phyloP scores from a whole-genome alignment of 2,797 vertebrate species.

The Syngnathus acus region DNA sequence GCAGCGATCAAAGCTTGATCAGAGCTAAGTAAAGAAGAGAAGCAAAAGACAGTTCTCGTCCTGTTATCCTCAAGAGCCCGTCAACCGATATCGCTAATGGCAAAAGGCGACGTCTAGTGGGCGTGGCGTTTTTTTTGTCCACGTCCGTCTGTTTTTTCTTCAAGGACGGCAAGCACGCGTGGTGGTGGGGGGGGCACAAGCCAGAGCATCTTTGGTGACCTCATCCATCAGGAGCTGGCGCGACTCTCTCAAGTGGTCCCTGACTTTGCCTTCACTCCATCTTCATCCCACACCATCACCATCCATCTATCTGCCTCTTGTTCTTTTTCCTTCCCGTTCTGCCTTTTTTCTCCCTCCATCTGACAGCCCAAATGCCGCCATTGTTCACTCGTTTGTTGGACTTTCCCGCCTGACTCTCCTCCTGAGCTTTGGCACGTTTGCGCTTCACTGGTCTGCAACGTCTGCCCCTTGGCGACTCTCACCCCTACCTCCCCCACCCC shows the following conservation, averaged over 20 bases:
- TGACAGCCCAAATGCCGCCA: constrained; percentile 54
- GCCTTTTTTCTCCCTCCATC: constrained; percentile 24
- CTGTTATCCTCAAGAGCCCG: too few relatives aligned
- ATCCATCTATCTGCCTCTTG: constrained; percentile 42
- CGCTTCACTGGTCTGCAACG: constrained; percentile 61
- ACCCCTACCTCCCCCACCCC: too few relatives aligned
- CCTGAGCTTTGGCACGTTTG: constrained; percentile 34
- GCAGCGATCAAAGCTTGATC: constrained; percentile 20
- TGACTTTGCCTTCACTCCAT: constrained; percentile 46
- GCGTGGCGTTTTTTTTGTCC: not conserved
- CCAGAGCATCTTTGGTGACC: constrained; percentile 33
- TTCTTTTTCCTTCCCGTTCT: constrained; percentile 21
- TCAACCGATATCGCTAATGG: too few relatives aligned
- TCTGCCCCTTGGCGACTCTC: constrained; percentile 39
- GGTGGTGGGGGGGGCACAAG: constrained; percentile 3
- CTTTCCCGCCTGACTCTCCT: constrained; percentile 44
- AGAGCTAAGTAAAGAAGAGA: constrained; percentile 18
- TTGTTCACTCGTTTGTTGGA: constrained; percentile 64
- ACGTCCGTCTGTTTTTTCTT: too few relatives aligned
- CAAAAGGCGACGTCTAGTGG: too few relatives aligned
- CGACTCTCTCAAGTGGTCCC: constrained; percentile 45
- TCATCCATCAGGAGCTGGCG: constrained; percentile 63
- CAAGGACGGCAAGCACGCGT: constrained; percentile 7
- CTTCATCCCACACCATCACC: constrained; percentile 48
- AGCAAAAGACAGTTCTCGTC: not conserved